Evolutionary conservation across 2,797 vertebrate genomes (phyloP), one percentile per base, ranked within the genome.

Genomic region (Alcedo atthis): DNA sequence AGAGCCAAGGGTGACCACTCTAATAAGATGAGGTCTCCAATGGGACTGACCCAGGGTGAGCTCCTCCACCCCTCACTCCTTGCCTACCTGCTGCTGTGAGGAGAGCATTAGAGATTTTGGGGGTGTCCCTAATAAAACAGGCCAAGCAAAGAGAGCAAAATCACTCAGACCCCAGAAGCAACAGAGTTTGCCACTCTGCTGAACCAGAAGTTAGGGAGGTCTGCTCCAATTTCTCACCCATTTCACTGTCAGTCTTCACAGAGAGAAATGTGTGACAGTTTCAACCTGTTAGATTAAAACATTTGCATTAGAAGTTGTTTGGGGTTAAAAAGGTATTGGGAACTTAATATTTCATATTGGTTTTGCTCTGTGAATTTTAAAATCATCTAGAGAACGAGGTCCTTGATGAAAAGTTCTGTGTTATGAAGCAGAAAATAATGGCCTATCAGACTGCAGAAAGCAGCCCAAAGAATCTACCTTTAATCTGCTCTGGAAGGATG

Each of bases 391-490:
- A 96, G 97, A 97, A 97, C 93, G 96, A 97, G 96, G 82, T 96
- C 96, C 96, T 94, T 96, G 96, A 98, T 96, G 96, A 97, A 97
- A 97, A 97, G 96, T 97, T 95, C 24, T 97, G 97, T 96, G 97
- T 97, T 97, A 98, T 97, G 97, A 97, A 97, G 97, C 98, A 97
- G 97, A 98, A 97, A 98, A 98, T 96, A 97, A 96, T 94, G 93
- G 95, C 94, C 94, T 93, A 94, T 97, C 96, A 95, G 95, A 91
- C 96, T 71, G 54, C 68, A 96, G 95, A 96, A 97, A 96, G 96
- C 97, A 96, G 97, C 96, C 97, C 94, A 97, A 94, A 96, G 97
- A 97, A 95, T 97, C 97, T 98, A 97, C 96, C 97, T 97, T 97
- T 97, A 96, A 97, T 97, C 95, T 97, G 96, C 97, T 97, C 97